Evolutionary conservation across 2,797 vertebrate species (phyloP), one percentile per base, ranked within the genome.

Genomic region (Danio jaintianensis): DNA sequence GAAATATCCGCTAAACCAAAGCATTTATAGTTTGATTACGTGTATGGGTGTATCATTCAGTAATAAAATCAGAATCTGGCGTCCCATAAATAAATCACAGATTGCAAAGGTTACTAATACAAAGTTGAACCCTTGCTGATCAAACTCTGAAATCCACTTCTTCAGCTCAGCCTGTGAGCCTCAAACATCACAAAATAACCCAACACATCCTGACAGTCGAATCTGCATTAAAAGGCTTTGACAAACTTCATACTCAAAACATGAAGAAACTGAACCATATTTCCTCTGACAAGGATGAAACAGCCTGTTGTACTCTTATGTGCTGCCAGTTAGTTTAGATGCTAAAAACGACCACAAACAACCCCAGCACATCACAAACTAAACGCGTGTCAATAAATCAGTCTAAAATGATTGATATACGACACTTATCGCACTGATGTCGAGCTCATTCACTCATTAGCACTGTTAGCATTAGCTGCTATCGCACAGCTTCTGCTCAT

Each of bases 401-500:
- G 55, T 3, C n/a, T 10, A 61, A 36, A 50, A 7, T 15, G 5
- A 11, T 22, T 7, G 48, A 13, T 40, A 68, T 55, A 22, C 16
- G 20, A 55, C 13, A 56, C 9, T 9, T 13, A 52, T 8, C 8
- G 4, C 8, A 16, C 10, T 79, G 38, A 13, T 71, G 2, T 42
- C 2, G 2, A 36, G 42, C 48, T 71, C 38, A 55, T 55, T 79
- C 68, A 72, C 68, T 64, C 50, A 64, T 53, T 79, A 79, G 67
- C 67, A 8, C 38, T 3, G 69, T 56, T 80, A 80, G 78, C 78
- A 80, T 80, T 80, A 73, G 69, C 59, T 4, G 68, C 68, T 72
- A 64, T 7, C 38, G 10, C 55, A 48, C 45, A 50, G 72, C 67
- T 47, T 40, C 38, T 59, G 29, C 3, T 52, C 47, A 42, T 5